phyloP scores from a whole-genome alignment of 2,113 vertebrate species.

The Laticauda laticaudata region DNA sequence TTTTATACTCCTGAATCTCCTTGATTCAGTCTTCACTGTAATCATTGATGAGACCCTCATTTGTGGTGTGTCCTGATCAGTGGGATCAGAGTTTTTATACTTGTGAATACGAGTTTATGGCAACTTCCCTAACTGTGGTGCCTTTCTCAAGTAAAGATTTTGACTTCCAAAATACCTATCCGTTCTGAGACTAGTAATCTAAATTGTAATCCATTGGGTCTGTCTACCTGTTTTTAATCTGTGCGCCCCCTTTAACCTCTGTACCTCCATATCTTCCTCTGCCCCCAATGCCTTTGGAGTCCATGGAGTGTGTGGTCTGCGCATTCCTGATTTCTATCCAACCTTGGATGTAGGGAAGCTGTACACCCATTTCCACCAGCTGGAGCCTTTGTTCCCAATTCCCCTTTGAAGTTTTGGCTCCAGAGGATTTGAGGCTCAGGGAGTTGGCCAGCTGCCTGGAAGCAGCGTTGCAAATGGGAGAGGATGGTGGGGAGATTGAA shows the following conservation, averaged over 20 bases:
- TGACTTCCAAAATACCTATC: neutral
- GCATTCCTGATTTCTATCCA: neutral
- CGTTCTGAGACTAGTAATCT: neutral
- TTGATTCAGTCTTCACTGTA: neutral
- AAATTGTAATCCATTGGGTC: neutral
- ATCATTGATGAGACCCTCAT: neutral
- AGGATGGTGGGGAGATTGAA: neutral
- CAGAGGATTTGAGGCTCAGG: conserved; percentile 29
- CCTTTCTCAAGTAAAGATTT: neutral
- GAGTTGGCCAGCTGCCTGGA: conserved; percentile 17
- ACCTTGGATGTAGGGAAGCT: neutral
- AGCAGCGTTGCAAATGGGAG: neutral
- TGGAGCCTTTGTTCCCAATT: conserved; percentile 9
- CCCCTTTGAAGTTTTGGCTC: conserved; percentile 29
- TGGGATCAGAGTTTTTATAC: neutral
- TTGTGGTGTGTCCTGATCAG: neutral
- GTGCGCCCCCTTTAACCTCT: neutral
- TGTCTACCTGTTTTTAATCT: neutral
- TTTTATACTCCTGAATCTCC: neutral
- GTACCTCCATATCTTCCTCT: no score
- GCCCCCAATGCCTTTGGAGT: neutral
- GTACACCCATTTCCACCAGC: neutral
- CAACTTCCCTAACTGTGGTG: neutral
- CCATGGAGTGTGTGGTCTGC: neutral
- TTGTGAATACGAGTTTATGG: neutral